Conservation (phyloP, 2,797 vertebrate species). For the Acanthurus lineatus region DNA sequence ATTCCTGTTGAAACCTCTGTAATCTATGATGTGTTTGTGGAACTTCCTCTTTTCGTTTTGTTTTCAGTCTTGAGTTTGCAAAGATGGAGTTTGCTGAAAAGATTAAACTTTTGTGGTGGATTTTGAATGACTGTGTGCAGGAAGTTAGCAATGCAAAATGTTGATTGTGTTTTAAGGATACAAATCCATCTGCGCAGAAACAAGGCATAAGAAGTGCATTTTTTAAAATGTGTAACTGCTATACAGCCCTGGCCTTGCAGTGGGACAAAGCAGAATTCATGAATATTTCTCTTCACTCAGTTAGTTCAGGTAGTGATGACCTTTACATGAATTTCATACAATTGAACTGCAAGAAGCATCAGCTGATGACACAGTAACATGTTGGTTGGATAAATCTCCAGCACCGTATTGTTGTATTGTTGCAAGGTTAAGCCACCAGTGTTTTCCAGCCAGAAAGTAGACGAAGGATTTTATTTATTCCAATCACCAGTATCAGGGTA, state of each 20-base stretch:
- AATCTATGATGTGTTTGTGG: no score
- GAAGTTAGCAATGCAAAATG: no score
- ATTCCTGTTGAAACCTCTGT: no score
- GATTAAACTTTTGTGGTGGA: no score
- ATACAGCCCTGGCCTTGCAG: not conserved
- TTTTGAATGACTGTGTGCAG: no score
- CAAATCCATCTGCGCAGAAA: no score
- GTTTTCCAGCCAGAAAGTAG: not conserved
- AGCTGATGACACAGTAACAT: conserved; percentile 1
- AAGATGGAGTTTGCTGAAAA: no score
- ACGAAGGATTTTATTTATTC: not conserved
- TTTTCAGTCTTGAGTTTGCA: no score
- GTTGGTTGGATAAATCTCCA: not conserved
- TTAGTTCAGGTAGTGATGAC: conserved; percentile 25
- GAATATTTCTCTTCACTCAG: conserved; percentile 8
- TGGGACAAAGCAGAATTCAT: not conserved
- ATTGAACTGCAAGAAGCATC: not conserved
- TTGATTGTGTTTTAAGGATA: no score
- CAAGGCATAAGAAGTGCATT: conserved; percentile 13
- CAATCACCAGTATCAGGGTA: conserved; percentile 10
- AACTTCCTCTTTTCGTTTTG: no score
- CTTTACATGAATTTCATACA: conserved; percentile 5
- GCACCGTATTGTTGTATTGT: not conserved
- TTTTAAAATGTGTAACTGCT: conserved; percentile 4
- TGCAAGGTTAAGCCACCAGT: not conserved